Base-by-base conservation (phyloP, 2,888 invertebrate species). In the Xylota sylvarum region DNA sequence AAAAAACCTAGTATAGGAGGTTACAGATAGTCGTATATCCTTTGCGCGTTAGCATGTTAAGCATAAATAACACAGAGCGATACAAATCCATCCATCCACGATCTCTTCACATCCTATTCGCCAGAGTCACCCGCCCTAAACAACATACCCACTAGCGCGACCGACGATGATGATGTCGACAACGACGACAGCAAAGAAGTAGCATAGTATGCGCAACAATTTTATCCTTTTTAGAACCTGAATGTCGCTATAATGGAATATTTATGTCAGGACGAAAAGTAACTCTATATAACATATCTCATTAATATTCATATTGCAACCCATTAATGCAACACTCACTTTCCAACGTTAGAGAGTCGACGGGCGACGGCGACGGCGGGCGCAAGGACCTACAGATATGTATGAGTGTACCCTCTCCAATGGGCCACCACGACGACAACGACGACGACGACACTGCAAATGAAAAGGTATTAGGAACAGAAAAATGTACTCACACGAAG, bases 301-400 rank as follows among this genome's bases (percentile, higher is more conserved):
- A 86, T 86, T 86, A 86, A 86, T 86, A 86, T 86, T 86, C 86
- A 86, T 86, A 86, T 86, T 86, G 86, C 77, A 86, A 73, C 81
- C 86, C 86, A 86, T 86, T 86, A 86, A 82, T 86, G 76, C 81
- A 82, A 86, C 86, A 86, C 86, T 78, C 85, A 76, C 70, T 74
- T 64, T 56, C 56, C 62, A 81, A 7, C 81, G 50, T 74, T 69
- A 43, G 50, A 30, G 12, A 12, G 62, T 14, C 72, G 23, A 35
- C 64, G 14, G 9, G 48, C 10, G n/a, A n/a, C n/a, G n/a, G n/a
- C n/a, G n/a, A n/a, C n/a, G n/a, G n/a, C n/a, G n/a, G n/a, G n/a
- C n/a, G n/a, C n/a, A n/a, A n/a, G n/a, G n/a, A n/a, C n/a, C n/a
- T n/a, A n/a, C n/a, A n/a, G n/a, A n/a, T 17, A 35, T 43, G 27